Percentiles rank a stretch among this genome's conserved stretches.
Conservation (phyloP, 2,797 vertebrate genomes). For the Esox masquinongy region DNA sequence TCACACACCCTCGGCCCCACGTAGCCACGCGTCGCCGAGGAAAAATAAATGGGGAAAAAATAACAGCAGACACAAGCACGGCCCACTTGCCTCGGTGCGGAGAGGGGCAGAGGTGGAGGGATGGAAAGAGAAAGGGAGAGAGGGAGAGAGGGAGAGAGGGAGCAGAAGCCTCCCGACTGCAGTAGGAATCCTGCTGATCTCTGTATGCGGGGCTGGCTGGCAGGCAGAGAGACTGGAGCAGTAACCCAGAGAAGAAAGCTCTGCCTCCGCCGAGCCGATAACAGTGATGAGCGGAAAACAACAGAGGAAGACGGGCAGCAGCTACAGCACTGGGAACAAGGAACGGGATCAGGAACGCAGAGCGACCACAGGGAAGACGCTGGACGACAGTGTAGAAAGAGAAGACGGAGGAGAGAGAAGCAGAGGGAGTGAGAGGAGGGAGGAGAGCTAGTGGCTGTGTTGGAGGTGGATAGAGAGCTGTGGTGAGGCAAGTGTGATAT, state of each 20-base stretch:
- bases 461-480: neutral
- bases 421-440: neutral
- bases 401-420: neutral
- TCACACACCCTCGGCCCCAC: conserved; percentile 23
- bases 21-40: conserved; percentile 32
- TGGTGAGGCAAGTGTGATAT: conserved; percentile 3
- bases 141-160: neutral
- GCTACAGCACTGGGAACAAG: neutral
- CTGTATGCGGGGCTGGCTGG: neutral
- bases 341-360: neutral
- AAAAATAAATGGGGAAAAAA: neutral
- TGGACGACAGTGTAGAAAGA: neutral
- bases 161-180: neutral
- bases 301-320: conserved; percentile 52
- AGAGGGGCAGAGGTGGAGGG: conserved; percentile 46
- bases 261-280: neutral
- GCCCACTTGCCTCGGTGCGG: conserved; percentile 82
- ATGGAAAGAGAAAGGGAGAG: too few species aligned
- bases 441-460: neutral
- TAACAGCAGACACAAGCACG: conserved; percentile 54
- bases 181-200: neutral
- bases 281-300: neutral
- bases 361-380: conserved; percentile 11
- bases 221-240: neutral
- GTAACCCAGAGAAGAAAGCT: neutral